Evolutionary conservation across 2,888 invertebrate species (phyloP).

Genomic region (Callyntrura sp.): DNA sequence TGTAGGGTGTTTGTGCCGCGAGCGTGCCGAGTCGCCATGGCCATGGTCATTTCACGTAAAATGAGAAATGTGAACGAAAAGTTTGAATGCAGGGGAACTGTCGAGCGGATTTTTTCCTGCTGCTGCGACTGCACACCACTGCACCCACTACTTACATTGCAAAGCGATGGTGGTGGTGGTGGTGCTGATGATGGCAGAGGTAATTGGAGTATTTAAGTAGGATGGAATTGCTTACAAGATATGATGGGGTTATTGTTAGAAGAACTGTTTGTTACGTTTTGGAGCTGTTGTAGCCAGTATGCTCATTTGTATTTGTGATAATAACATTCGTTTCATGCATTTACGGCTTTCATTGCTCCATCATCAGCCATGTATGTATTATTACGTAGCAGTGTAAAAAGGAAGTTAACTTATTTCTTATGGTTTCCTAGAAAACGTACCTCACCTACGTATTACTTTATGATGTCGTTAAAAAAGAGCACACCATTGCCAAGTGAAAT

Average conservation of each 20-base stretch:
- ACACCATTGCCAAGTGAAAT: conserved; percentile 37
- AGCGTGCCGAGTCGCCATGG: conserved; percentile 35
- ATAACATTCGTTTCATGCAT: conserved; percentile 20
- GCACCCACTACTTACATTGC: conserved; percentile 16
- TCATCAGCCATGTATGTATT: background rate
- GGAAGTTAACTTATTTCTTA: conserved; percentile 60
- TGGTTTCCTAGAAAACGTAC: conserved; percentile 55
- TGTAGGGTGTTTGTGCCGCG: background rate
- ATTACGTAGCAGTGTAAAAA: conserved; percentile 42
- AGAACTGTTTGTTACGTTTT: background rate
- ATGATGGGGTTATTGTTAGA: background rate
- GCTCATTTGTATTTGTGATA: conserved; percentile 30
- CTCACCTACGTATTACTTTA: conserved; percentile 18
- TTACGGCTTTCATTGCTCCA: background rate
- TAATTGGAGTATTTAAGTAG: conserved; percentile 65
- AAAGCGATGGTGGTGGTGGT: conserved; percentile 17
- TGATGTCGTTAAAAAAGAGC: conserved; percentile 68
- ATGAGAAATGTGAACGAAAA: conserved; percentile 3
- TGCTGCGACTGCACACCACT: background rate
- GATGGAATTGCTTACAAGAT: conserved; percentile 57
- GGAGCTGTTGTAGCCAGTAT: background rate
- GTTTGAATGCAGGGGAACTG: background rate
- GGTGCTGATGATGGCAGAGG: conserved; percentile 31
- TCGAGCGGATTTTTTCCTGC: background rate
- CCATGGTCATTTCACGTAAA: background rate